A percentile compares a stretch with the other conserved stretches of the same genome.
phyloP scores from a whole-genome alignment of 2,888 invertebrate species.

The Octodonta nipae region DNA sequence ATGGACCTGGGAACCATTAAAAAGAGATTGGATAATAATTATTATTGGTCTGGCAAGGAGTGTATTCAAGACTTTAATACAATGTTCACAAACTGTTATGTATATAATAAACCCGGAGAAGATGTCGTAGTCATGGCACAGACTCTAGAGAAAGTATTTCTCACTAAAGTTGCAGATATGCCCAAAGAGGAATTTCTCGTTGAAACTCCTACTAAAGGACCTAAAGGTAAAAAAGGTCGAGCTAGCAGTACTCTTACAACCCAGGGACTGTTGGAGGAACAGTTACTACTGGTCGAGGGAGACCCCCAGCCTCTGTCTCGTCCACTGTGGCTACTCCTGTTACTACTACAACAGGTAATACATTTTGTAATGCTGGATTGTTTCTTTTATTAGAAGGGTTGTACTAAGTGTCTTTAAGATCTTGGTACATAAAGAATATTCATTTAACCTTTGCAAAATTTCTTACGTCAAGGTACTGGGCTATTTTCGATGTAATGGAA shows the following conservation, averaged over 20 bases:
- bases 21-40: conserved; percentile 86
- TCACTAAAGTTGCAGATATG: conserved; percentile 71
- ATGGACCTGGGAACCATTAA: conserved; percentile 98
- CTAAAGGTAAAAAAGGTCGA: conserved; percentile 48
- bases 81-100: conserved; percentile 96
- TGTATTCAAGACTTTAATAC: conserved; percentile 94
- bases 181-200: conserved; percentile 86
- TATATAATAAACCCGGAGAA: conserved; percentile 95
- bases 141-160: conserved; percentile 56
- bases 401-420: no score
- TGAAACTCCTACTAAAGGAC: conserved; percentile 55
- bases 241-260: no score
- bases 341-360: conserved; percentile 35
- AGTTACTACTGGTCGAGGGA: conserved; percentile 35
- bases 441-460: no score
- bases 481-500: no score
- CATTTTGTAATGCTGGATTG: no score
- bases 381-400: no score
- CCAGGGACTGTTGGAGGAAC: conserved; percentile 25
- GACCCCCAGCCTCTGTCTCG: conserved; percentile 34
- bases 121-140: conserved; percentile 98
- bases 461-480: no score
- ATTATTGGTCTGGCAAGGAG: conserved; percentile 88
- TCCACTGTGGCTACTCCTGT: conserved; percentile 36
- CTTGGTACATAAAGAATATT: no score